Evolutionary conservation across 2,888 invertebrate genomes (phyloP), one percentile per base, ranked within the genome.

Genomic region (Eubasilissa splendida): DNA sequence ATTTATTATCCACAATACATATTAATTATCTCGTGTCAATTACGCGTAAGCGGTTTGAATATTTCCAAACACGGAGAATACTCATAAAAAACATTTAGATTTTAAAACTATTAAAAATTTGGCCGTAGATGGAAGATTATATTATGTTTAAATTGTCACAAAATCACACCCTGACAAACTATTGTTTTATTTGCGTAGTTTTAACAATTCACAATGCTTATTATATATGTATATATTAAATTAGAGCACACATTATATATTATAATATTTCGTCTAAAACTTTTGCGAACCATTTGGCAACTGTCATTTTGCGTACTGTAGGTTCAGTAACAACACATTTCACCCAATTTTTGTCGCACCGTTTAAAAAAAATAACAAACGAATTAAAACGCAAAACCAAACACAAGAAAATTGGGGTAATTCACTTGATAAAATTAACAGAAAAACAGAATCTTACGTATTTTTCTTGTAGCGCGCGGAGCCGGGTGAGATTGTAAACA

Each of bases 401-500:
- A 68, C 68, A 68, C 50, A 42, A 52, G 12, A 68, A 68, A 68
- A 68, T 14, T 50, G 12, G 14, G 33, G 50, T 68, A 50, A 12
- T 42, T 68, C 52, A 68, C 52, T n/a, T 33, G 68, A 66, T 56
- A 54, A 65, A 54, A 73, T 56, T 31, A 54, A 76, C 12, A 66
- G 66, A 76, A 65, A 66, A 76, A 76, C 65, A 76, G 68, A n/a
- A 42, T 42, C 42, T 42, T 42, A 7, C 7, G 42, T 42, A 42
- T 42, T 42, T 42, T 42, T 42, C 42, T 42, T 4, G 42, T 7
- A 42, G 42, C 42, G 42, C 42, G 42, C 66, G 76, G 53, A 76
- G 31, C 56, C 76, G 31, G 76, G 76, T 65, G 42, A 65, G 76
- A 66, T 77, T 70, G 70, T 77, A 77, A 77, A 77, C 77, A 77